phyloP scores from a whole-genome alignment of 2,113 vertebrate species.

The Gavia stellata region DNA sequence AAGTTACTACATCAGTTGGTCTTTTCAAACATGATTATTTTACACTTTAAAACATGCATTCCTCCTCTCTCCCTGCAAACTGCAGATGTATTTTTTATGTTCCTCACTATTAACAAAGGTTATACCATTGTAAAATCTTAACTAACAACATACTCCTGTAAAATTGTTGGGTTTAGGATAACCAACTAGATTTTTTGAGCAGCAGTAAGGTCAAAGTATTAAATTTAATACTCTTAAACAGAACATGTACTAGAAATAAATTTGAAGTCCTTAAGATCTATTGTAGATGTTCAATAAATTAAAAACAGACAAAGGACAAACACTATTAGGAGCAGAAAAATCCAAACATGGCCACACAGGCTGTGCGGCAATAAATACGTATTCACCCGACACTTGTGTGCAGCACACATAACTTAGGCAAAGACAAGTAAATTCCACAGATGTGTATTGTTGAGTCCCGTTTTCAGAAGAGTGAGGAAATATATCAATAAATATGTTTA shows the following conservation, averaged over 20 bases:
- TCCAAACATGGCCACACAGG: background rate
- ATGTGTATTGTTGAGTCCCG: background rate
- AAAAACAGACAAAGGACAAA: background rate
- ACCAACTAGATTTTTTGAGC: background rate
- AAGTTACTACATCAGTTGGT: background rate
- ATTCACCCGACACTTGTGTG: background rate
- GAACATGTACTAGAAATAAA: background rate
- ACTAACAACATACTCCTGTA: background rate
- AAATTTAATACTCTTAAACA: background rate
- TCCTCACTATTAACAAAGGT: background rate
- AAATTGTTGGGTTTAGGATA: background rate
- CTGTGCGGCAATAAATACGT: background rate
- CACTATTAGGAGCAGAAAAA: background rate
- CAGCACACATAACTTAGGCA: fast-evolving
- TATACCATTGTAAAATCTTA: background rate
- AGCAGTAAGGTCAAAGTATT: background rate
- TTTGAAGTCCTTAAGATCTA: background rate
- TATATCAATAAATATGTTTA: background rate
- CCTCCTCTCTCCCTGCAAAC: background rate
- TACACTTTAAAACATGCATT: background rate
- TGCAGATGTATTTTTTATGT: background rate
- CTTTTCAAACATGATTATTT: background rate
- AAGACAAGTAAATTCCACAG: background rate
- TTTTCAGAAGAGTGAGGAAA: background rate
- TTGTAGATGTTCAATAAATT: background rate